Evolutionary conservation across 2,797 vertebrate genomes (phyloP).

Genomic region (Mormyrops attenuatus): DNA sequence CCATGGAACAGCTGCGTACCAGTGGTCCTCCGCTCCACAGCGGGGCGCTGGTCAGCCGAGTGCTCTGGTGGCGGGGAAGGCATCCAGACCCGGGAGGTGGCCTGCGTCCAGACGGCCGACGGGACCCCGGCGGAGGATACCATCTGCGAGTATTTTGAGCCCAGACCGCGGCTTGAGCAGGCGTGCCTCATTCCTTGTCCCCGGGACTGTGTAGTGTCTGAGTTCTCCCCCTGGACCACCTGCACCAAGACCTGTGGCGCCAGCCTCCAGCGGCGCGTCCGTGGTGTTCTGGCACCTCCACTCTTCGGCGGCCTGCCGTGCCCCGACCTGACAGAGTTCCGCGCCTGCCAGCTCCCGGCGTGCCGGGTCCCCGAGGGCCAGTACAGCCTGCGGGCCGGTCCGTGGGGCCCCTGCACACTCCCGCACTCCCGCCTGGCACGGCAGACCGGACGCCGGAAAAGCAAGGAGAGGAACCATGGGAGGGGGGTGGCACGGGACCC

Average conservation of each 20-base stretch:
- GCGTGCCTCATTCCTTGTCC: conserved; percentile 92
- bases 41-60: conserved; percentile 50
- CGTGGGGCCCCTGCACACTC: conserved; percentile 73
- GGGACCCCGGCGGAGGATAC: conserved; percentile 70
- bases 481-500: conserved; percentile 71
- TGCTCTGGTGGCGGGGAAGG: conserved; percentile 85
- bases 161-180: conserved; percentile 87
- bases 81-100: conserved; percentile 83
- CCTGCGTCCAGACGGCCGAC: conserved; percentile 75
- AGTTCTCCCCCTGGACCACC: conserved; percentile 84
- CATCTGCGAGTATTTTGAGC: conserved; percentile 96
- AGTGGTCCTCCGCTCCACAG: conserved; percentile 68
- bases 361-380: conserved; percentile 73
- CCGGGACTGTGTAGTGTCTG: conserved; percentile 84
- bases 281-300: conserved; percentile 77
- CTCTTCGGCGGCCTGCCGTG: conserved; percentile 80
- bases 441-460: conserved; percentile 70
- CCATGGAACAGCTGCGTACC: conserved; percentile 81
- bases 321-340: conserved; percentile 89
- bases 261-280: conserved; percentile 81
- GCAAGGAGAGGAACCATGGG: conserved; percentile 62
- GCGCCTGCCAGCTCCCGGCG: conserved; percentile 70
- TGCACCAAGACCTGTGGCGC: conserved; percentile 89
- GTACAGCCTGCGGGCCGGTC: conserved; percentile 77
- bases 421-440: conserved; percentile 60